Evolutionary conservation across 2,888 invertebrate genomes (phyloP).

Genomic region (Dicycla oo): DNA sequence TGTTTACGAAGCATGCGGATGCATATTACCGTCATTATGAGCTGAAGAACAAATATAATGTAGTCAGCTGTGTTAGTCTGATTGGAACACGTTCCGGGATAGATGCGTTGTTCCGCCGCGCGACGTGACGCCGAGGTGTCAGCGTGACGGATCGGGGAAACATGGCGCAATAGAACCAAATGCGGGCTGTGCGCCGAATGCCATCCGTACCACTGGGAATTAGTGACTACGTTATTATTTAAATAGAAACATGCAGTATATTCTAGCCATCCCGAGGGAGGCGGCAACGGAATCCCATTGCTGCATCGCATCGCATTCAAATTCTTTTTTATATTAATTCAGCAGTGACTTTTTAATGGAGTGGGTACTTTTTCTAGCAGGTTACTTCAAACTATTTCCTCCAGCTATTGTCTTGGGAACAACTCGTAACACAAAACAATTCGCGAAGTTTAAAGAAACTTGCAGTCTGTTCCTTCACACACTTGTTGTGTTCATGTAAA

Average conservation of each 20-base stretch:
- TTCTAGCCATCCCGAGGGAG: slow-evolving; percentile 17
- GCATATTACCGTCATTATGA: slow-evolving; percentile 28
- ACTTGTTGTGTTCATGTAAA: slow-evolving; percentile 51
- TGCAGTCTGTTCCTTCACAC: slow-evolving; percentile 16
- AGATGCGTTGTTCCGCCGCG: slow-evolving; percentile 33
- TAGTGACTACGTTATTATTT: slow-evolving; percentile 21
- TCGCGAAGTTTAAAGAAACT: slow-evolving; percentile 17
- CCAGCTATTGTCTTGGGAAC: slow-evolving; percentile 26
- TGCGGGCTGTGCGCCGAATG: slow-evolving; percentile 19
- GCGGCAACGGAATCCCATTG: background rate
- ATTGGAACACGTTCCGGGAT: slow-evolving; percentile 57
- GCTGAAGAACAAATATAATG: slow-evolving; percentile 38
- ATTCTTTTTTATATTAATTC: slow-evolving; percentile 17
- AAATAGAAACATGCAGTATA: slow-evolving; percentile 29
- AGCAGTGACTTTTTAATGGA: slow-evolving; percentile 7
- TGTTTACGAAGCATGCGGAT: slow-evolving; percentile 44
- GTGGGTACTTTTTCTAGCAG: slow-evolving; percentile 6
- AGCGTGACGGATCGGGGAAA: slow-evolving; percentile 57
- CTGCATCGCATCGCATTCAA: background rate
- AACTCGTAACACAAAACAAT: slow-evolving; percentile 14
- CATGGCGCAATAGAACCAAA: slow-evolving; percentile 53
- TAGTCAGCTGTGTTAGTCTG: slow-evolving; percentile 45
- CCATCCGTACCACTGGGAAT: slow-evolving; percentile 37
- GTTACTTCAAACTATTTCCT: slow-evolving; percentile 39
- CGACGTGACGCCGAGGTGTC: slow-evolving; percentile 49